phyloP scores from a whole-genome alignment of 2,797 vertebrate species.

The Potorous gilbertii region DNA sequence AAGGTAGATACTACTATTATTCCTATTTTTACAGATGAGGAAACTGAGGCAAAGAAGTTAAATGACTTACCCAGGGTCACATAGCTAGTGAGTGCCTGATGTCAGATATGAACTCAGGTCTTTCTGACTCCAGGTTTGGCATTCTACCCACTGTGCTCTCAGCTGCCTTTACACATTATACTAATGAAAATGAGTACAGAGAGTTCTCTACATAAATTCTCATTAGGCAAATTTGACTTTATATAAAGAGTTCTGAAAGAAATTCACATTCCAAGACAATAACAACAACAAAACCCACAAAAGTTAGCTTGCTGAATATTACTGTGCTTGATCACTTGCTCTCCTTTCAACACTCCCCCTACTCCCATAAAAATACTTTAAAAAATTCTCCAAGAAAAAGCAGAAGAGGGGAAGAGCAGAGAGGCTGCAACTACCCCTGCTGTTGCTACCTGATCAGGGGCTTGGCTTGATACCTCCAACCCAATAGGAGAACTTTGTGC shows the following conservation, averaged over 20 bases:
- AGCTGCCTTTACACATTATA: background rate
- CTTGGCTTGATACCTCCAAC: background rate
- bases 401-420: background rate
- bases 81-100: background rate
- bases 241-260: background rate
- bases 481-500: background rate
- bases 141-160: background rate
- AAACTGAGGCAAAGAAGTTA: background rate
- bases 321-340: background rate
- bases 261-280: background rate
- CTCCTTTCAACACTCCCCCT: background rate
- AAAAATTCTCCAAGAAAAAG: background rate
- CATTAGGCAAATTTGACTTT: background rate
- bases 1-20: background rate
- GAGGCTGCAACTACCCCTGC: background rate
- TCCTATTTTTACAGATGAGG: background rate
- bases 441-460: background rate
- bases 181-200: background rate
- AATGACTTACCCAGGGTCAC: background rate
- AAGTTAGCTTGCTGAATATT: background rate
- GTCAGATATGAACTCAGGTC: background rate
- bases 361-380: no score
- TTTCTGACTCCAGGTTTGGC: background rate
- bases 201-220: background rate
- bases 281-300: background rate